Evolutionary conservation across 2,113 vertebrate species (phyloP).

Genomic region (Halichoerus grypus): DNA sequence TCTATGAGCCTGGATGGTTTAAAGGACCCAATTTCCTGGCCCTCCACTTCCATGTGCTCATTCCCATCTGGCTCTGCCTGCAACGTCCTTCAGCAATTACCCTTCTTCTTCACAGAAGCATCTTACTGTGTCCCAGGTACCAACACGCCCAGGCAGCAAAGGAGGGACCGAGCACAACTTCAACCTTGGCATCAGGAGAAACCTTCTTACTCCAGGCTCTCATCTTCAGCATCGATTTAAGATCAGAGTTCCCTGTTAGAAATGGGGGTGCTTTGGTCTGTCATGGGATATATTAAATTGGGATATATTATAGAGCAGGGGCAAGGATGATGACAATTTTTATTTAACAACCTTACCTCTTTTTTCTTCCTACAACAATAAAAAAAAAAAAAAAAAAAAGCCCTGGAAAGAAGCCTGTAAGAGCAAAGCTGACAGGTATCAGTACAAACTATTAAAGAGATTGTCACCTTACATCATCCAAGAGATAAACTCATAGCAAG

Average conservation of each 20-base stretch:
- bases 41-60: fast-evolving
- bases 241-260: not conserved
- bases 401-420: not conserved
- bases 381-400: not conserved
- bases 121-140: not conserved
- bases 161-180: not conserved
- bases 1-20: fast-evolving
- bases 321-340: not conserved
- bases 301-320: not conserved
- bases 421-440: not conserved
- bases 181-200: not conserved
- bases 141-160: not conserved
- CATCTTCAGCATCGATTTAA: not conserved
- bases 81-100: too few relatives aligned
- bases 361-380: not conserved
- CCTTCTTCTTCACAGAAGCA: not conserved
- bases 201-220: not conserved
- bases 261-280: not conserved
- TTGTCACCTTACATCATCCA: not conserved
- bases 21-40: fast-evolving
- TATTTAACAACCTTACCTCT: not conserved
- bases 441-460: not conserved
- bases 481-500: not conserved
- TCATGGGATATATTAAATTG: not conserved
- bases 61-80: not conserved